Conservation (phyloP, 1,140 invertebrate genomes). For the Phenacoccus solenopsis region DNA sequence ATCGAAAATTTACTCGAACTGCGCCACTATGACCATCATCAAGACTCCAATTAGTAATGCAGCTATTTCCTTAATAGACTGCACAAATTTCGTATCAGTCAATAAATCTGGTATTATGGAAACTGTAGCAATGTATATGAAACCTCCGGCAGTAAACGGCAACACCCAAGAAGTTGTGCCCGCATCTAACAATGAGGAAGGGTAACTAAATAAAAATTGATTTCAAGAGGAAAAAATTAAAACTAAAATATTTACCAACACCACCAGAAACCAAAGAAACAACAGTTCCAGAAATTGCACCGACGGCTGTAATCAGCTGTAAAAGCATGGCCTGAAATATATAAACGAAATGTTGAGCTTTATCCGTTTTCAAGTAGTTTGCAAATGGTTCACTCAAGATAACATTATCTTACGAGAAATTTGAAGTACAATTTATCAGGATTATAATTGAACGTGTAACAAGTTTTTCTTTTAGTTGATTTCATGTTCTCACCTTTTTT, state of each 20-base stretch:
- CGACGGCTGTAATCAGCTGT: slow-evolving; percentile 84
- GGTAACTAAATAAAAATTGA: neutral
- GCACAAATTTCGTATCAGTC: slow-evolving; percentile 66
- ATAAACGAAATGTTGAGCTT: neutral
- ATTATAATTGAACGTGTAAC: neutral
- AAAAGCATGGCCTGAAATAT: slow-evolving; percentile 67
- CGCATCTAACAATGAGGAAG: slow-evolving; percentile 38
- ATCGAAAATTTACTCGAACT: slow-evolving; percentile 79
- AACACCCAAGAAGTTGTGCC: slow-evolving; percentile 72
- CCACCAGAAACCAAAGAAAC: slow-evolving; percentile 70
- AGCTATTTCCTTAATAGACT: slow-evolving; percentile 73
- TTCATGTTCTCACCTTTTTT: slow-evolving; percentile 59
- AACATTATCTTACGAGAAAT: neutral
- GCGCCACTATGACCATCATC: slow-evolving; percentile 85
- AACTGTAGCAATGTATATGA: slow-evolving; percentile 96
- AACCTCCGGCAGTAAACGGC: slow-evolving; percentile 93
- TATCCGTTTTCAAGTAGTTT: no score
- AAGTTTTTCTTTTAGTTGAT: no score
- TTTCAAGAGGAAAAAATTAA: neutral
- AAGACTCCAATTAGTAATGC: slow-evolving; percentile 71
- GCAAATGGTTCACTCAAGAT: no score
- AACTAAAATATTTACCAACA: slow-evolving; percentile 37
- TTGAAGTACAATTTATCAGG: neutral
- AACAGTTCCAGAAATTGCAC: slow-evolving; percentile 80
- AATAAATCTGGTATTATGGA: slow-evolving; percentile 90